Percentiles rank a stretch among this genome's conserved stretches.
Conservation (phyloP, 2,888 invertebrate species). For the Glyphotaelius pellucidus region DNA sequence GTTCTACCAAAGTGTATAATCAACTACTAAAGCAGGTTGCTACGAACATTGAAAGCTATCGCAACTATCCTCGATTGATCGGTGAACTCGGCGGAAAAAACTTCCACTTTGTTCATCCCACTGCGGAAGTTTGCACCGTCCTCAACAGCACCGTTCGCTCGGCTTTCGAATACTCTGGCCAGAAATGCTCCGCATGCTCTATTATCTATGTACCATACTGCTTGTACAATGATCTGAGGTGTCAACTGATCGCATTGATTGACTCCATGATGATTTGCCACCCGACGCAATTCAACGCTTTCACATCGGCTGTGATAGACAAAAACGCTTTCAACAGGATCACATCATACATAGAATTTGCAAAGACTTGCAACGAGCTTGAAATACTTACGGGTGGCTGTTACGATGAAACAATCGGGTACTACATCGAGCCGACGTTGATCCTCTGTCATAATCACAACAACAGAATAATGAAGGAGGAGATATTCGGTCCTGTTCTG, state of each 20-base stretch:
- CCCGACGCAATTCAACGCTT: conserved; percentile 86
- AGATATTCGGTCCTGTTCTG: conserved; percentile 98
- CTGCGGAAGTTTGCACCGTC: conserved; percentile 90
- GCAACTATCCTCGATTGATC: conserved; percentile 94
- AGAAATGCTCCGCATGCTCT: conserved; percentile 97
- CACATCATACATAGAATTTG: conserved; percentile 91
- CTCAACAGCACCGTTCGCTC: conserved; percentile 91
- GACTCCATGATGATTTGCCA: conserved; percentile 92
- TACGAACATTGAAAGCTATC: conserved; percentile 88
- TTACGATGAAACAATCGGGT: conserved; percentile 90
- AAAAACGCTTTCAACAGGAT: conserved; percentile 94
- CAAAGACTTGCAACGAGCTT: conserved; percentile 84
- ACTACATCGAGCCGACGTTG: conserved; percentile 96
- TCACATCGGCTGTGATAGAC: conserved; percentile 98
- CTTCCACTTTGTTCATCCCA: conserved; percentile 96
- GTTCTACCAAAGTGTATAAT: conserved; percentile 96
- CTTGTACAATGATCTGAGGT: conserved; percentile 85
- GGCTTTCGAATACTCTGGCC: conserved; percentile 97
- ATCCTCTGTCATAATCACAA: conserved; percentile 89
- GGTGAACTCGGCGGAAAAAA: conserved; percentile 99
- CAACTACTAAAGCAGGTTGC: conserved; percentile 95
- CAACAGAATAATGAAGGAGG: conserved; percentile 93
- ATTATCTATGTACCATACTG: conserved; percentile 96
- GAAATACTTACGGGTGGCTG: conserved; percentile 92
- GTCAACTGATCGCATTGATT: conserved; percentile 83